Evolutionary conservation across 2,797 vertebrate genomes (phyloP), one percentile per base, ranked within the genome.

Genomic region (Parauchenoglanis ngamensis): DNA sequence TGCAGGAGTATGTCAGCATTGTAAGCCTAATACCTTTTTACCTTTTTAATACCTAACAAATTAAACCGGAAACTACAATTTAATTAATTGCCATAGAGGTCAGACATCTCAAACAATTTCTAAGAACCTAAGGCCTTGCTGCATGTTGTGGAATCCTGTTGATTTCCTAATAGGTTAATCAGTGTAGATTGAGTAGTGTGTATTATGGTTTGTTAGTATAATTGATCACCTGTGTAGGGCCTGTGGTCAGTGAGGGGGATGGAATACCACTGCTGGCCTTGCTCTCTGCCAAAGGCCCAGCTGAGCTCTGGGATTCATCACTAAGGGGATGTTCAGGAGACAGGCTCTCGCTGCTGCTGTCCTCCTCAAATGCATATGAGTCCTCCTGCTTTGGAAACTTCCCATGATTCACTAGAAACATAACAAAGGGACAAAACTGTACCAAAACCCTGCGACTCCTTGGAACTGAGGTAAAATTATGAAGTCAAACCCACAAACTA

Each of bases 281-380:
- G 31, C 93, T 90, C 88, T 95, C 95, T 0, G 94, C 88, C 0
- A 96, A 92, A 6, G 95, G 95, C 91, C 96, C 96, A 0, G 92
- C 93, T 2, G 96, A 96, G 67, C 95, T 96, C 87, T 96, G 97
- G 1, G 96, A 97, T 89, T 98, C 97, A 52, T 98, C 96, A 19
- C 95, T 96, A 92, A 95, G 94, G 77, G 95, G 93, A 91, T 97
- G 98, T 89, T 98, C 97, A 0, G 97, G 98, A 90, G 98, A 99
- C 92, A 98, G 94, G 86, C 96, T 97, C 78, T 98, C 98, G 0
- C 96, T 97, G 95, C 98, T 97, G 95, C 98, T 99, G 93, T 99
- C 98, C 93, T 99, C 98, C 91, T 99, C 98, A 85, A 99, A 99
- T 10, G 97, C 96, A 72, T 98, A 99, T 0, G 98, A 96, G 82